Conservation (phyloP, 2,113 vertebrate genomes). For the Mastomys natalensis region DNA sequence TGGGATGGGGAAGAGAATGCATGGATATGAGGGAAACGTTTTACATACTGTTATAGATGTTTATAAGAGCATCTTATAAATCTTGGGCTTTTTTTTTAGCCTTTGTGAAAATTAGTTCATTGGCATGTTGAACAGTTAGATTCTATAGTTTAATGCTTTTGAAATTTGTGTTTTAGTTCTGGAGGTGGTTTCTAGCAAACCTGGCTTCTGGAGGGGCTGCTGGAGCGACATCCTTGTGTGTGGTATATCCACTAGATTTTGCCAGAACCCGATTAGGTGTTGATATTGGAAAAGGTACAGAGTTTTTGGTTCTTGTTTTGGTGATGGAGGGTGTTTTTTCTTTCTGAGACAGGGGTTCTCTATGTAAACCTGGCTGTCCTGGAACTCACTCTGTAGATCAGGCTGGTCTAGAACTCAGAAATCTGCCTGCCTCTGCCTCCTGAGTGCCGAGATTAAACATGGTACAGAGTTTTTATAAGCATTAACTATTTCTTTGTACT, state of each 20-base stretch:
- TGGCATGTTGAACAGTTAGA: neutral
- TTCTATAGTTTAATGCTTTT: conserved; percentile 53
- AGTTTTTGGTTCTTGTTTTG: neutral
- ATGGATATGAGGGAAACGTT: neutral
- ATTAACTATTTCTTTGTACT: conserved; percentile 8
- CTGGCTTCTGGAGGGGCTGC: conserved; percentile 83
- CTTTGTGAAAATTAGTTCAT: conserved; percentile 28
- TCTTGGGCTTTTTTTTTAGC: neutral
- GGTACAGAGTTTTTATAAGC: neutral
- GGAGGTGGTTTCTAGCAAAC: conserved; percentile 82
- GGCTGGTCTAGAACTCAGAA: neutral
- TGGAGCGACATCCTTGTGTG: conserved; percentile 83
- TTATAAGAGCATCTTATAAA: conserved; percentile 12
- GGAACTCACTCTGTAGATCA: neutral
- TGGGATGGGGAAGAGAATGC: neutral
- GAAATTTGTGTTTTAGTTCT: conserved; percentile 79
- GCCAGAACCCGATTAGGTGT: conserved; percentile 79
- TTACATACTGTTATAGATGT: neutral
- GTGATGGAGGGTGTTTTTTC: neutral
- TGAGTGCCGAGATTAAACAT: neutral
- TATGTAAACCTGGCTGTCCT: neutral
- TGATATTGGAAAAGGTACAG: conserved; percentile 81
- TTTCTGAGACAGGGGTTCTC: neutral
- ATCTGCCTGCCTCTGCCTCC: neutral
- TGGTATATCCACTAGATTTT: conserved; percentile 81